These are phyloP conservation scores for Platalea minor DNA, from an alignment of 2,797 vertebrate species.

Conservation along the genomic window DNA sequence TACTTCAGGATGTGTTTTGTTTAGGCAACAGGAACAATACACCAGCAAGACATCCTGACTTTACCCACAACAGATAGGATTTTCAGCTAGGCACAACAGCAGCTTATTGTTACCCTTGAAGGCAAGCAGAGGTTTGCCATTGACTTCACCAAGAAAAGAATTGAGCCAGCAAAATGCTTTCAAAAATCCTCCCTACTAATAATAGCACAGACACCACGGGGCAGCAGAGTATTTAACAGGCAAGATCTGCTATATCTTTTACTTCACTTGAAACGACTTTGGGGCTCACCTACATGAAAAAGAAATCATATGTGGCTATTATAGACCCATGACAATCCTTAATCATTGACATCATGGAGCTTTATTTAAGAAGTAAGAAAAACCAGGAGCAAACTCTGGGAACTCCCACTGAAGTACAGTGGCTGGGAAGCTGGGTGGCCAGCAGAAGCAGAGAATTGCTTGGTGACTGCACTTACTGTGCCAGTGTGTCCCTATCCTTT, in stretches of 20 bases:
- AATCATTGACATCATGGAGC: accelerated
- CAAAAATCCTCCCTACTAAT: not conserved
- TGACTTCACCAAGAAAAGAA: not conserved
- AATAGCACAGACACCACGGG: accelerated
- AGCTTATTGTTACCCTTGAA: not conserved
- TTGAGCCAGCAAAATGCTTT: not conserved
- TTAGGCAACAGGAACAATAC: not conserved
- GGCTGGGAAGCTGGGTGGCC: not conserved
- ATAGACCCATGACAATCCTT: not conserved
- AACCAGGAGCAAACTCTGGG: not conserved
- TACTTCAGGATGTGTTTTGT: not conserved
- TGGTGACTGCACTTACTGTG: not conserved
- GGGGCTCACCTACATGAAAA: not conserved
- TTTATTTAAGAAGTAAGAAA: not conserved
- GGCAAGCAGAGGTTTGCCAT: not conserved
- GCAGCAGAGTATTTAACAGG: not conserved
- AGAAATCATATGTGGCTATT: not conserved
- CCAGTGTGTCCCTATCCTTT: not conserved
- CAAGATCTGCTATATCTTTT: not conserved
- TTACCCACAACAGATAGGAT: not conserved
- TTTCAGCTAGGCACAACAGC: not conserved
- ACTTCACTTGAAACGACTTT: not conserved
- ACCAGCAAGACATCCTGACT: not conserved
- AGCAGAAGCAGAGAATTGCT: not conserved
- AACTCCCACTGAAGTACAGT: accelerated